Conservation (phyloP, 2,113 vertebrate genomes). For the Elephantulus edwardii region DNA sequence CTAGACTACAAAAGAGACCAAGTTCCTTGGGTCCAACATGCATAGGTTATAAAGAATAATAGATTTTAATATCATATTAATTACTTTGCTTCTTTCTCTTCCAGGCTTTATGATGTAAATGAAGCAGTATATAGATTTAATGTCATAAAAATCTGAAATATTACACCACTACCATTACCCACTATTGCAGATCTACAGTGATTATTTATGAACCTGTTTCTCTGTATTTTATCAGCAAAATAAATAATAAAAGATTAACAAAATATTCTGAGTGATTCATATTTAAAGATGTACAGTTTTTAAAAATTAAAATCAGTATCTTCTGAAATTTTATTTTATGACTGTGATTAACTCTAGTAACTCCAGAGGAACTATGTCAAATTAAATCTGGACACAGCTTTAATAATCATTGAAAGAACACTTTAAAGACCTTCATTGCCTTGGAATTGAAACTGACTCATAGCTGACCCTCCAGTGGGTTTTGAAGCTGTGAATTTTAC, state of each 20-base stretch:
- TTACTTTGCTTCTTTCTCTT: neutral
- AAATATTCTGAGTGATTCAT: neutral
- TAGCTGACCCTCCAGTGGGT: no score
- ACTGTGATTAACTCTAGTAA: neutral
- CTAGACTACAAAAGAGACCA: neutral
- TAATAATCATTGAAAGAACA: no score
- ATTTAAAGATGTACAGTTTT: neutral
- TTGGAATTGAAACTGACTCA: no score
- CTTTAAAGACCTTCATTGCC: no score
- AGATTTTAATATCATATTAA: neutral
- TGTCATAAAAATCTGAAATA: neutral
- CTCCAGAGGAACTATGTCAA: neutral
- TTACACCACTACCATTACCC: rapidly evolving
- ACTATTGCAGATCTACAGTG: neutral
- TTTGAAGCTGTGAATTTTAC: no score
- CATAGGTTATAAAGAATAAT: neutral
- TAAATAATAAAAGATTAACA: neutral
- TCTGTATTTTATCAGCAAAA: neutral
- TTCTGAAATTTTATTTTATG: neutral
- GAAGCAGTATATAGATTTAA: neutral
- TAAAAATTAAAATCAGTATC: neutral
- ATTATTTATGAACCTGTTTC: neutral
- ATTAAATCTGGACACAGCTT: no score
- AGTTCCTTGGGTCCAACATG: neutral
- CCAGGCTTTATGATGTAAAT: neutral